These are phyloP conservation scores for Merluccius polli DNA, from an alignment of 2,797 vertebrate species.

Conservation along the genomic window DNA sequence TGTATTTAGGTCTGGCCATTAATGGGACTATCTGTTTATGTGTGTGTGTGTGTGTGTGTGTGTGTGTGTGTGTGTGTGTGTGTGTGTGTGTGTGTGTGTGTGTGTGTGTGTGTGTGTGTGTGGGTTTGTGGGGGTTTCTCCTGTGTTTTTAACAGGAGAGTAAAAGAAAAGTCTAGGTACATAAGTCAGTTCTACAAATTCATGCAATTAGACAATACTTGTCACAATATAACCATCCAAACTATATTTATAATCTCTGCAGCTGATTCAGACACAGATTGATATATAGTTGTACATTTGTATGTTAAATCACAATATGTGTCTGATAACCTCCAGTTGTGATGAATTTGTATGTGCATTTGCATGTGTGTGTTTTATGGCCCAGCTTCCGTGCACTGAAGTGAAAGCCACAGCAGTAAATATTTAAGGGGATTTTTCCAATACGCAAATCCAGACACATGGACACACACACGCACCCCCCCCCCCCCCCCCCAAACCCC, in stretches of 20 bases:
- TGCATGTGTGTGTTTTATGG: neutral
- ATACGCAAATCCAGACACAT: neutral
- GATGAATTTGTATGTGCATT: neutral
- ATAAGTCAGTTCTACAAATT: neutral
- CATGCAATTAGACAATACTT: neutral
- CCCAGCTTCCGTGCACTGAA: neutral
- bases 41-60: neutral
- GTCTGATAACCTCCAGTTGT: neutral
- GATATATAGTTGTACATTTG: neutral
- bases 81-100: neutral
- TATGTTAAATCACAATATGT: neutral
- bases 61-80: constrained; percentile 2
- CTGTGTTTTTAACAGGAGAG: neutral
- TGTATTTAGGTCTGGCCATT: constrained; percentile 45
- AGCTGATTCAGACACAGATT: neutral
- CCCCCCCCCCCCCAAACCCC: too few species aligned
- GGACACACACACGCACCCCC: neutral
- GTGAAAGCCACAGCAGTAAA: neutral
- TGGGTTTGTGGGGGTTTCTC: too few species aligned
- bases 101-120: neutral
- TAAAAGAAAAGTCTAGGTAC: neutral
- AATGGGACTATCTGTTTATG: constrained; percentile 11
- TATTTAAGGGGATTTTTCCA: neutral
- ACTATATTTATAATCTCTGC: neutral
- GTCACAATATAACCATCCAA: neutral